Percentiles rank a stretch among this genome's conserved stretches.
phyloP scores from a whole-genome alignment of 2,888 invertebrate genomes.

The Ochropacha duplaris region DNA sequence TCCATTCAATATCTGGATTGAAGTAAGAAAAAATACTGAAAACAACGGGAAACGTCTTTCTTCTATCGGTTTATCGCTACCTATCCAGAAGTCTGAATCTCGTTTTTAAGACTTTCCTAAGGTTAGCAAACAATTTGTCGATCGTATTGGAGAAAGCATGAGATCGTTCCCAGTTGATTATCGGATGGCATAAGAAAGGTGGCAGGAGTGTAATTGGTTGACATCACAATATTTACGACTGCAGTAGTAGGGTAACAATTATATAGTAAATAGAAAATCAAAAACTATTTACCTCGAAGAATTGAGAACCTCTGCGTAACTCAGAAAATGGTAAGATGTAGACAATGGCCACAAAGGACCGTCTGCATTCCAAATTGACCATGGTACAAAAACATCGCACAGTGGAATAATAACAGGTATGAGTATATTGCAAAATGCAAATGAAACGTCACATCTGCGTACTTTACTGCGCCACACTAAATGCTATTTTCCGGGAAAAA shows the following conservation, averaged over 20 bases:
- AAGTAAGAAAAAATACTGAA: too few species aligned
- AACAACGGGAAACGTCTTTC: too few species aligned
- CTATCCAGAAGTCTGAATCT: background rate
- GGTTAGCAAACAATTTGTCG: background rate
- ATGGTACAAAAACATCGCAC: background rate
- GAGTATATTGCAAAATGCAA: background rate
- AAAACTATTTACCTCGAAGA: background rate
- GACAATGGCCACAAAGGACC: background rate
- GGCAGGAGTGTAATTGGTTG: conserved; percentile 58
- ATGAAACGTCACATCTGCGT: background rate
- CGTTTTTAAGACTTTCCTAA: background rate
- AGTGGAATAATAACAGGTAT: background rate
- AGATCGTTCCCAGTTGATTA: background rate
- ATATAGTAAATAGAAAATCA: background rate
- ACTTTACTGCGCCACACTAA: background rate
- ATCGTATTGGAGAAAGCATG: background rate
- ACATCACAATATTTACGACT: conserved; percentile 48
- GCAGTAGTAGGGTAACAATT: background rate
- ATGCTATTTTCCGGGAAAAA: background rate
- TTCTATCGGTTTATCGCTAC: background rate
- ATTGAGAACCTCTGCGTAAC: too few species aligned
- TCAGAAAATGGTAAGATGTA: too few species aligned
- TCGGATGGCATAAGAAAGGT: background rate
- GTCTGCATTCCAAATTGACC: background rate
- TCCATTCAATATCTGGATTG: too few species aligned